Evolutionary conservation across 2,113 vertebrate genomes (phyloP).

Genomic region (Tiliqua scincoides): DNA sequence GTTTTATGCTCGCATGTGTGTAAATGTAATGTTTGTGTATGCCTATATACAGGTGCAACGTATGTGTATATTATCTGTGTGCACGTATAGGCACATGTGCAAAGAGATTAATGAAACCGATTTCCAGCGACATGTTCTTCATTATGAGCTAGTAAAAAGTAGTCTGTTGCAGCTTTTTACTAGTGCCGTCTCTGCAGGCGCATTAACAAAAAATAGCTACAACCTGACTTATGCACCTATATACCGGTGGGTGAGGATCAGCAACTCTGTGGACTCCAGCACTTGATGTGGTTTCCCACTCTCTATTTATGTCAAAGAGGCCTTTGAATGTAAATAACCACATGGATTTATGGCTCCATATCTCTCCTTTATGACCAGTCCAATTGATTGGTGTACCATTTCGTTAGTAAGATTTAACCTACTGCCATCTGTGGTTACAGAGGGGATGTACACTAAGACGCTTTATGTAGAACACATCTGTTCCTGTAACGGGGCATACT

Average conservation of each 20-base stretch:
- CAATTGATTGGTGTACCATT: too few relatives aligned
- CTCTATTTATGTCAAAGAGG: not conserved
- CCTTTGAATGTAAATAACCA: not conserved
- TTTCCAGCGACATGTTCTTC: not conserved
- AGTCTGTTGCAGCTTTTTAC: not conserved
- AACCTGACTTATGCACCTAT: not conserved
- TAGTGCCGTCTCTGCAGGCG: not conserved
- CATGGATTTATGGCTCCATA: too few relatives aligned
- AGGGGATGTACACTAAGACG: too few relatives aligned
- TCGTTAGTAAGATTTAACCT: too few relatives aligned
- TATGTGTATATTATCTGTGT: not conserved
- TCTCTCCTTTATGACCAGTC: too few relatives aligned
- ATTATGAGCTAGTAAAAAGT: not conserved
- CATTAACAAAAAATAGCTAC: not conserved
- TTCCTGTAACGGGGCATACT: too few relatives aligned
- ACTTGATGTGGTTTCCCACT: not conserved
- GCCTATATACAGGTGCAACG: not conserved
- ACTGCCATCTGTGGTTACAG: too few relatives aligned
- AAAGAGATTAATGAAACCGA: not conserved
- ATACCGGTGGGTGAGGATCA: not conserved
- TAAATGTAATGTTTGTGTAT: not conserved
- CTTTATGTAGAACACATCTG: too few relatives aligned
- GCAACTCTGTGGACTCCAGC: not conserved
- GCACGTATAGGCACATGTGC: not conserved
- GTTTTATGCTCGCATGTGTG: too few relatives aligned